These are phyloP conservation scores for Cyclina sinensis DNA, from an alignment of 1,140 invertebrate genomes.

Conservation along the genomic window DNA sequence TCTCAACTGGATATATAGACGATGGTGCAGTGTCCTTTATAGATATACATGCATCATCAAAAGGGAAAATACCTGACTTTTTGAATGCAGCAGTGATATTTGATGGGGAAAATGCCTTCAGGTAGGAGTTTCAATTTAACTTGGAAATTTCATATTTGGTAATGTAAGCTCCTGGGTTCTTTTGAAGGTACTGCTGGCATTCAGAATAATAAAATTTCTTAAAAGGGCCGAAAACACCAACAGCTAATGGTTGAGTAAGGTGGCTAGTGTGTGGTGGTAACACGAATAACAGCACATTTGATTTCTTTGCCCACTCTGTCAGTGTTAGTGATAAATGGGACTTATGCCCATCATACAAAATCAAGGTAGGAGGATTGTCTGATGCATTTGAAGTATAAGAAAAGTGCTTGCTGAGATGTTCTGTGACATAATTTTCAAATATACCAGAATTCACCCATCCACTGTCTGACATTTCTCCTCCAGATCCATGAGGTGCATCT, in stretches of 20 bases:
- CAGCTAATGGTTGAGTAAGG: background rate
- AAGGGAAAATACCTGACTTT: constrained; percentile 10
- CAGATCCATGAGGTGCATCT: background rate
- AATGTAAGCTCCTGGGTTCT: background rate
- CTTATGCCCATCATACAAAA: background rate
- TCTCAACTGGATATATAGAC: too few relatives aligned
- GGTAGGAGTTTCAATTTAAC: background rate
- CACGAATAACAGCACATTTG: constrained; percentile 65
- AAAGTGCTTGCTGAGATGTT: background rate
- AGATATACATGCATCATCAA: background rate
- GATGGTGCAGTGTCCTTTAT: too few relatives aligned
- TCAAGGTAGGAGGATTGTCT: background rate
- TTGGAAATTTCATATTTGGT: background rate
- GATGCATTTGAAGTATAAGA: background rate
- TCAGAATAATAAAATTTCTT: background rate
- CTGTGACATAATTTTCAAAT: background rate
- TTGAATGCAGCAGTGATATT: background rate
- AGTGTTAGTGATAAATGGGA: background rate
- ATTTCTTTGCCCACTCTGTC: background rate
- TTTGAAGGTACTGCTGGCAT: background rate
- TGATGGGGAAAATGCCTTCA: background rate
- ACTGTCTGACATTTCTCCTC: constrained; percentile 17
- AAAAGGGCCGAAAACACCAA: background rate
- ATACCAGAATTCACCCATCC: background rate
- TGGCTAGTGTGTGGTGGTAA: constrained; percentile 72